Conservation (phyloP, 2,113 vertebrate genomes). For the Python bivittatus region DNA sequence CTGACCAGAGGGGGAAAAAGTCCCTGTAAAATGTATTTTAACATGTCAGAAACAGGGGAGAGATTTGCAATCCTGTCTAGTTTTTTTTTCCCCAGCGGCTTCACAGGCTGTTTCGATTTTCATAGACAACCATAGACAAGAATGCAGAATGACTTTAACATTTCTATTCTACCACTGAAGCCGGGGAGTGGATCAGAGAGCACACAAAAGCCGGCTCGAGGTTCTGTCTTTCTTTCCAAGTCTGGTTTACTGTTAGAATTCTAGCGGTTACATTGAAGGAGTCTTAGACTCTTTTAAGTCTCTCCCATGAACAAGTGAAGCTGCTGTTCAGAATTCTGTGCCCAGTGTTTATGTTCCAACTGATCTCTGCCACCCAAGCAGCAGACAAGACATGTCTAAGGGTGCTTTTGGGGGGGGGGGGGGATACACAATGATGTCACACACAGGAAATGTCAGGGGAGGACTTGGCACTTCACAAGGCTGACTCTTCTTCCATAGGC, state of each 20-base stretch:
- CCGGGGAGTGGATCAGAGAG: conserved; percentile 65
- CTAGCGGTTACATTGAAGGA: conserved; percentile 73
- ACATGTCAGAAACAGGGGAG: conserved; percentile 57
- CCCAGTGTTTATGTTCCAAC: conserved; percentile 84
- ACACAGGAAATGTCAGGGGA: conserved; percentile 86
- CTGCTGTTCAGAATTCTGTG: conserved; percentile 78
- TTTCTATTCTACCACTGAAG: conserved; percentile 59
- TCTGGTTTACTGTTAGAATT: conserved; percentile 73
- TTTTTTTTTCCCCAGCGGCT: conserved; percentile 40
- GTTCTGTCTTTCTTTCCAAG: conserved; percentile 64
- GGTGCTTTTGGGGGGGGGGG: conserved; percentile 77
- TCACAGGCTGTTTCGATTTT: conserved; percentile 58
- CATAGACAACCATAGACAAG: conserved; percentile 57
- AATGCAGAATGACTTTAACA: conserved; percentile 55
- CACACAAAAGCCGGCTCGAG: conserved; percentile 67
- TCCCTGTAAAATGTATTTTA: conserved; percentile 58
- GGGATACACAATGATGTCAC: conserved; percentile 94
- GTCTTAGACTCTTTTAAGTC: conserved; percentile 77
- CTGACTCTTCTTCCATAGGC: conserved; percentile 89
- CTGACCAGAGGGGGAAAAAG: conserved; percentile 68
- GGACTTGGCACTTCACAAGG: conserved; percentile 89
- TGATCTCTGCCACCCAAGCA: conserved; percentile 92
- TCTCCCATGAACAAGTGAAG: conserved; percentile 79
- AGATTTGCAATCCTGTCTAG: conserved; percentile 35
- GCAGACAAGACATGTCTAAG: conserved; percentile 90